phyloP scores from a whole-genome alignment of 2,888 invertebrate species.

The Euplexia lucipara region DNA sequence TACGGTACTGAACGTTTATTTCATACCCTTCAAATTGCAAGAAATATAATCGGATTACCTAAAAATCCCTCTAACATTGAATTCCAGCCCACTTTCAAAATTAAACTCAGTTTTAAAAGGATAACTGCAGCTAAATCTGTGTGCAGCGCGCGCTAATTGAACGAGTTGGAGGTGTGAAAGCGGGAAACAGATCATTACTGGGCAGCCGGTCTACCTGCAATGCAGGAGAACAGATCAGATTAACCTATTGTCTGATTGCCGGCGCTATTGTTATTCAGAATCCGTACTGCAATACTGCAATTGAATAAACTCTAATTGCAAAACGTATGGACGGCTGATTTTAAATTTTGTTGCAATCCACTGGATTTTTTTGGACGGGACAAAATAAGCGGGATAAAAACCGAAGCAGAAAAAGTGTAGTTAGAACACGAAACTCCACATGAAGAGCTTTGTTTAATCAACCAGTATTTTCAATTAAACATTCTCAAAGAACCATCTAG shows the following conservation, averaged over 20 bases:
- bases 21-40: too few relatives aligned
- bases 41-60: not conserved
- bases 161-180: conserved; percentile 47
- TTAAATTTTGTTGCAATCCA: conserved; percentile 17
- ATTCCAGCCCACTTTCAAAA: conserved; percentile 3
- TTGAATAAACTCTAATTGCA: conserved; percentile 52
- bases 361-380: not conserved
- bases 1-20: too few relatives aligned
- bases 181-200: conserved; percentile 63
- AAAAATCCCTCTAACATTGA: not conserved
- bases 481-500: not conserved
- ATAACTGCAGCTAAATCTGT: conserved; percentile 43
- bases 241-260: conserved; percentile 53
- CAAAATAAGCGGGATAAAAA: not conserved
- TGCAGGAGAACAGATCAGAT: conserved; percentile 61
- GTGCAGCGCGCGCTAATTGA: conserved; percentile 44
- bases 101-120: conserved; percentile 29
- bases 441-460: not conserved
- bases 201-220: conserved; percentile 55
- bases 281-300: conserved; percentile 36
- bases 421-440: not conserved
- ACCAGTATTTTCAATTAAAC: not conserved
- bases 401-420: too few relatives aligned
- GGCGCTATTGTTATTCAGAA: conserved; percentile 52
- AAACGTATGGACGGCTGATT: conserved; percentile 7